Evolutionary conservation across 2,797 vertebrate species (phyloP), one percentile per base, ranked within the genome.

Genomic region (Paedocypris micromegethes): DNA sequence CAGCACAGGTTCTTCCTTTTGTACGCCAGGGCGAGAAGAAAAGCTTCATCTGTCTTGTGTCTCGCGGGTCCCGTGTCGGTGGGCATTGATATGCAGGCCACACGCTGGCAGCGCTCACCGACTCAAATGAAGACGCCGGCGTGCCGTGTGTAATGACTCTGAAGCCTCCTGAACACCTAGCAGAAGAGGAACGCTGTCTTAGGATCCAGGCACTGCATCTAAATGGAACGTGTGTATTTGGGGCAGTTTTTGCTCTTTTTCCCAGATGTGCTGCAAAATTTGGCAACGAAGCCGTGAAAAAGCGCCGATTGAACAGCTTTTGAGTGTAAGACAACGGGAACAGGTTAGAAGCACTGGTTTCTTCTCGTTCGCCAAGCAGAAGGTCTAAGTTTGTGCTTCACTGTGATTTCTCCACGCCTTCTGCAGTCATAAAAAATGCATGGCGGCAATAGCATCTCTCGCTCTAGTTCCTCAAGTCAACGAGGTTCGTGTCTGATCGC

Each of bases 1-100:
- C 77, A 78, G 66, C 60, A 77, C 74, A 78, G 78, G 74, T 68
- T 84, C 78, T 83, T 79, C 77, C 77, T 68, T 23, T 82, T 81
- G 82, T 81, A 80, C 75, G 73, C 66, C 58, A 58, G 78, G 78
- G 71, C 51, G 4, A 9, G 59, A 69, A 49, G 45, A 62, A 69
- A 69, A 55, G 3, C 61, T 68, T 63, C 52, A 54, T 70, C 56
- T 59, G 64, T 52, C 47, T 64, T 58, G 49, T 63, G 66, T 60
- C 63, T 39, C 9, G 6, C 42, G 47, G 23, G 48, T 56, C 57
- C 60, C 64, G 49, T 6, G 23, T 56, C 52, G 8, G 9, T 39
- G 3, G 2, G 5, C 67, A 74, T 78, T 74, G 65, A 72, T 76
- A 76, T 76, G 57, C 74, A 76, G 73, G 57, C 60, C 72, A 74